Percentiles rank a stretch among this genome's conserved stretches.
Evolutionary conservation across 2,888 invertebrate species (phyloP).

Genomic region (Drosophila niveifrons): DNA sequence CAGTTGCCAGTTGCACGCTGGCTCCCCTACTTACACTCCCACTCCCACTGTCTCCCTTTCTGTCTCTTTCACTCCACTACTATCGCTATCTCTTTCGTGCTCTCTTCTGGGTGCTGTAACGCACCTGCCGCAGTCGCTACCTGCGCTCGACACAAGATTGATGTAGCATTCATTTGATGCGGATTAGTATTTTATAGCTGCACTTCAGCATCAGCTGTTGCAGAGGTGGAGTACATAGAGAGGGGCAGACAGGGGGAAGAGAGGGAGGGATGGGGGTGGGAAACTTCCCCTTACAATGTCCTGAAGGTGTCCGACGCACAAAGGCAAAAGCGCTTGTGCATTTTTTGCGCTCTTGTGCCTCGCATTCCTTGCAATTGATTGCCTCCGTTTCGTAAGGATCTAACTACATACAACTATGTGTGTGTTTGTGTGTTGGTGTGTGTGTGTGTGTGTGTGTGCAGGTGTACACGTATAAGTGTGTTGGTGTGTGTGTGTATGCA

Average conservation of each 20-base stretch:
- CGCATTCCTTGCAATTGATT: slow-evolving; percentile 79
- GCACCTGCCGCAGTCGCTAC: slow-evolving; percentile 41
- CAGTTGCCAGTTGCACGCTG: slow-evolving; percentile 34
- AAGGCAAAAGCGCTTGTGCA: slow-evolving; percentile 58
- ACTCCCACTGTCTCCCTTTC: neutral
- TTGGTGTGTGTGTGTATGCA: slow-evolving; percentile 31
- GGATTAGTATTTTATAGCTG: slow-evolving; percentile 82
- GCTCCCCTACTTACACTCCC: neutral
- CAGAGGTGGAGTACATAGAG: no score
- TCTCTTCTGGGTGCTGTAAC: slow-evolving; percentile 1
- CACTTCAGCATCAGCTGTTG: slow-evolving; percentile 63
- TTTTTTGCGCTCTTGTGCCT: slow-evolving; percentile 60
- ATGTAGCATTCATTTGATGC: slow-evolving; percentile 81
- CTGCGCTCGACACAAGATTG: slow-evolving; percentile 77
- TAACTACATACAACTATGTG: slow-evolving; percentile 6
- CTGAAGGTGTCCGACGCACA: slow-evolving; percentile 59
- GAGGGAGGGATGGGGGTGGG: no score
- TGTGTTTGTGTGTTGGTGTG: slow-evolving; percentile 15
- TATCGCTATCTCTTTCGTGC: neutral
- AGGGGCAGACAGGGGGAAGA: no score
- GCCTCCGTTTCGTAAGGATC: slow-evolving; percentile 63
- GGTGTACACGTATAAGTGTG: slow-evolving; percentile 15
- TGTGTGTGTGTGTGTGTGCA: slow-evolving; percentile 17
- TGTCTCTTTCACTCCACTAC: neutral
- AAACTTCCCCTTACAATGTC: neutral